A percentile compares a stretch with the other conserved stretches of the same genome.
Conservation (phyloP, 1,140 invertebrate species). For the Pachypsylla venusta region DNA sequence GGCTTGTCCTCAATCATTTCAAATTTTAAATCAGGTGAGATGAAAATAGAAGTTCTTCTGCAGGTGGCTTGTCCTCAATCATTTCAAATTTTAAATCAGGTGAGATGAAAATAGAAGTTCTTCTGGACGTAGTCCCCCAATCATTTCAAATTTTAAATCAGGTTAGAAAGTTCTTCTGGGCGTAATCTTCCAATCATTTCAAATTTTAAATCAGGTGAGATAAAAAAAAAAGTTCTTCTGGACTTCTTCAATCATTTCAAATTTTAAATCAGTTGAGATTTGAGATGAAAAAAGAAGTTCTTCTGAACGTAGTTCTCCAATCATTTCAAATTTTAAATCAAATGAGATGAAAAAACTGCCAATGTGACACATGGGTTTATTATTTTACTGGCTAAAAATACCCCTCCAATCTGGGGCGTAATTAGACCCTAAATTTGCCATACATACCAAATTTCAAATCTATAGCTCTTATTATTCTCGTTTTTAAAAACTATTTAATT, state of each 20-base stretch:
- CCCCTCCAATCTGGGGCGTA: no score
- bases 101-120: background rate
- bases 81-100: background rate
- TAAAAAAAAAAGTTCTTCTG: background rate
- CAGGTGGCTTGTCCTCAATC: background rate
- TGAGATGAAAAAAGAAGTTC: background rate
- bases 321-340: background rate
- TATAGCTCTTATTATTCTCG: no score
- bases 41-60: background rate
- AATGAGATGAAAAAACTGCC: background rate
- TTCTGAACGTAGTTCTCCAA: background rate
- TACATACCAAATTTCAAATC: no score
- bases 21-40: background rate
- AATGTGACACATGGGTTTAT: no score
- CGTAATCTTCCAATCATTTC: background rate
- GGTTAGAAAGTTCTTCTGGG: background rate
- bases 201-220: background rate
- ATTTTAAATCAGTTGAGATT: slow-evolving; percentile 1
- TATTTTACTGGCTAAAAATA: no score
- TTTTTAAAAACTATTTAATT: no score
- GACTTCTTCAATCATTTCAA: background rate
- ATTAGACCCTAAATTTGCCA: no score
- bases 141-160: background rate
- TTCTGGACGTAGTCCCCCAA: background rate
- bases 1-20: background rate